Percentiles rank a stretch among this genome's conserved stretches.
Conservation (phyloP, 2,797 vertebrate species). For the Limnodromus scolopaceus region DNA sequence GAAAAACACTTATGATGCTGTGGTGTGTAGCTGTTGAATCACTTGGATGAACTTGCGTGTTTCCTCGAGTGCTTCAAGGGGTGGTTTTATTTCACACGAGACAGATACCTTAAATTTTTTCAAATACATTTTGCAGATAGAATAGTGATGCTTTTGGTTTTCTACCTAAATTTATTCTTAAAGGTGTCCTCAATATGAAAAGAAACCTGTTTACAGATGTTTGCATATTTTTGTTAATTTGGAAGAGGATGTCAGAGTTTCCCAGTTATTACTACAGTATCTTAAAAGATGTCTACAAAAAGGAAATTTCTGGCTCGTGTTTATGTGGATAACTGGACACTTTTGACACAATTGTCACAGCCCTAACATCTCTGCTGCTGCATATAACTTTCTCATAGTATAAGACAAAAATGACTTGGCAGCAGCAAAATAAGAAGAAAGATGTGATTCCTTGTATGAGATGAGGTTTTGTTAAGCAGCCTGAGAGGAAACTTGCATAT, state of each 20-base stretch:
- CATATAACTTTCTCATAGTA: not conserved
- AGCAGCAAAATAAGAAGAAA: not conserved
- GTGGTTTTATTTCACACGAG: not conserved
- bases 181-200: not conserved
- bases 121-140: not conserved
- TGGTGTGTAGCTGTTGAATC: not conserved
- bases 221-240: not conserved
- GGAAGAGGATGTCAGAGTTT: not conserved
- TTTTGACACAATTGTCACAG: not conserved
- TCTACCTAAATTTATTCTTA: not conserved
- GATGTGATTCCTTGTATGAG: not conserved
- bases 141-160: not conserved
- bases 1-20: not conserved
- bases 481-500: accelerated
- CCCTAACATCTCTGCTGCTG: not conserved
- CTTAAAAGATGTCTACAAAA: not conserved
- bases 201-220: not conserved
- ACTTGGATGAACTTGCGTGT: not conserved
- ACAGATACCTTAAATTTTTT: not conserved
- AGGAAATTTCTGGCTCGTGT: not conserved
- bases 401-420: not conserved
- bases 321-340: not conserved
- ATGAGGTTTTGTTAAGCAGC: not conserved
- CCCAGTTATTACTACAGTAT: not conserved
- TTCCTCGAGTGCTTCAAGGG: accelerated